Base-by-base conservation (phyloP, 2,797 vertebrate species). In the Crenichthys baileyi region DNA sequence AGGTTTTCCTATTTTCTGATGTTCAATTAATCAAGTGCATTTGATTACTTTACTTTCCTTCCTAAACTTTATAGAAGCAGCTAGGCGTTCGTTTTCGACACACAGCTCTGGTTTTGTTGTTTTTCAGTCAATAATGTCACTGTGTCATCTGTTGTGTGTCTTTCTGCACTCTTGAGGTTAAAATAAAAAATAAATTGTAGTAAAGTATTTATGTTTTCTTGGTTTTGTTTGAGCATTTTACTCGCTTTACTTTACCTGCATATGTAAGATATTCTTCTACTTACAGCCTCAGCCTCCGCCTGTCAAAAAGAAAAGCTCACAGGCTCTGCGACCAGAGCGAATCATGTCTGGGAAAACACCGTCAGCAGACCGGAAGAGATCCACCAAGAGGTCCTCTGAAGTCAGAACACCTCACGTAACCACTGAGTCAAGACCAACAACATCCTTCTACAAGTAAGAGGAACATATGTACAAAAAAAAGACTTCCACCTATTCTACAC, bases 301-400 rank as follows among this genome's bases (percentile, higher is more conserved):
- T 46, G 83, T 83, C 68, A 90, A 89, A 79, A 80, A 91, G 81
- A 89, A 87, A 76, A 85, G 76, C 61, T 86, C 79, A 8, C 81
- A 80, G 26, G 78, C 65, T 0, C 2, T 74, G 53, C 70, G 20
- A 72, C 1, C 77, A 20, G 82, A 76, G 15, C 29, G 26, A 18
- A 67, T 68, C n/a, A 18, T 44, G 1, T 7, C 86, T 20, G 68
- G 65, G 53, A 88, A 77, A 72, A 74, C 53, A 0, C 15, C 67
- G 51, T 80, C 88, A 7, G 75, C 36, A 81, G 77, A 74, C 53
- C 88, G 73, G 53, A 92, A 82, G 78, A 82, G 78, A 70, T 72
- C 88, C 22, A 80, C 61, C 50, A 90, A 86, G 65, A 89, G 83
- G 65, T 84, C 81, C n/a, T 29, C 84, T 67, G 87, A 84, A 16